These are phyloP conservation scores for Malachius bipustulatus DNA, from an alignment of 2,888 invertebrate species.

Conservation along the genomic window DNA sequence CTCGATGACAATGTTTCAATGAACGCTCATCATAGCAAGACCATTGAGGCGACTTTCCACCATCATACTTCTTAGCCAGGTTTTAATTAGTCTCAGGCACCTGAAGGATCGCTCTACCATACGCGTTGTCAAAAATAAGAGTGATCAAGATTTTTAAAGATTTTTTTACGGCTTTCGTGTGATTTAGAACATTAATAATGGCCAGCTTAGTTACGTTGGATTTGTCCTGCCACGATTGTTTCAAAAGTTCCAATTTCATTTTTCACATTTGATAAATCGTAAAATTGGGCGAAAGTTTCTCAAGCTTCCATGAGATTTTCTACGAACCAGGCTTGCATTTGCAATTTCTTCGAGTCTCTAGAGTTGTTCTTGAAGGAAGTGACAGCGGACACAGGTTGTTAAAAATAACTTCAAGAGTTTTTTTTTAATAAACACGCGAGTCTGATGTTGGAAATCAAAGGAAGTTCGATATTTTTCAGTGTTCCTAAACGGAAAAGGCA, in stretches of 20 bases:
- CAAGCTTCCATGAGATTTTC: constrained; percentile 8
- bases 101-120: constrained; percentile 6
- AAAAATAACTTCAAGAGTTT: too few relatives aligned
- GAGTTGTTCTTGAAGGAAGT: too few relatives aligned
- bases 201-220: constrained; percentile 7
- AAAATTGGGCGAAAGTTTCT: constrained; percentile 8
- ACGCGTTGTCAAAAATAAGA: constrained; percentile 13
- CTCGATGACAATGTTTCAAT: constrained; percentile 3
- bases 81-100: constrained; percentile 1
- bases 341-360: too few relatives aligned
- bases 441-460: too few relatives aligned
- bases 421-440: too few relatives aligned
- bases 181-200: constrained; percentile 10
- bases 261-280: constrained; percentile 6
- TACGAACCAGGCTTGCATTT: constrained; percentile 10
- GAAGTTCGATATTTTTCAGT: too few relatives aligned
- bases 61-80: constrained; percentile 8
- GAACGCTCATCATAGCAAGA: constrained; percentile 5
- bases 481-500: too few relatives aligned
- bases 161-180: background rate
- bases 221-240: constrained; percentile 10
- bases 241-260: constrained; percentile 12
- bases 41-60: constrained; percentile 6
- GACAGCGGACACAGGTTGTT: too few relatives aligned
- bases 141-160: constrained; percentile 13